phyloP scores from a whole-genome alignment of 2,888 invertebrate genomes.

The Apodemia mormo region DNA sequence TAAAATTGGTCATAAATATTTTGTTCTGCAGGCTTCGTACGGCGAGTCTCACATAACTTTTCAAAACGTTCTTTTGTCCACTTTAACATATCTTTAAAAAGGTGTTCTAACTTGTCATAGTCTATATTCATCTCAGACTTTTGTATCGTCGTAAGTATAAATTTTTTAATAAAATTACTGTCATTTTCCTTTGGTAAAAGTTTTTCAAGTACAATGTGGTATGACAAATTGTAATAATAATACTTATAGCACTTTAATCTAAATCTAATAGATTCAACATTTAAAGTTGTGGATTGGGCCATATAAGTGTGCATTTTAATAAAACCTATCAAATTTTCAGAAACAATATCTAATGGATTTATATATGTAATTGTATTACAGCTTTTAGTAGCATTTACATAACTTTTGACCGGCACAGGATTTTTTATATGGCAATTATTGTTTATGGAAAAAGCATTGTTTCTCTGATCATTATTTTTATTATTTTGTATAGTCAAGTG shows the following conservation, averaged over 20 bases:
- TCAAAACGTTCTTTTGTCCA: neutral
- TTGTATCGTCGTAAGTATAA: neutral
- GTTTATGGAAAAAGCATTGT: neutral
- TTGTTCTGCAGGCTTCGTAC: neutral
- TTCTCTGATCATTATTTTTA: neutral
- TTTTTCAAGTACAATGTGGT: neutral
- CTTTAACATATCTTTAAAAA: neutral
- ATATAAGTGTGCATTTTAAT: neutral
- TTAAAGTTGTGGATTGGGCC: neutral
- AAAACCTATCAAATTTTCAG: neutral
- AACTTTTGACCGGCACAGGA: neutral
- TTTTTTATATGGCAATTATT: neutral
- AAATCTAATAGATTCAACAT: neutral
- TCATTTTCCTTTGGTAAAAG: neutral
- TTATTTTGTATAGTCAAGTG: neutral
- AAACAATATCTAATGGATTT: constrained; percentile 6
- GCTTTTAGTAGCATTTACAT: neutral
- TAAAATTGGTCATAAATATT: neutral
- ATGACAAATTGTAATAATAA: constrained; percentile 1
- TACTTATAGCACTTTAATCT: constrained; percentile 8
- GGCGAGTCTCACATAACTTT: neutral
- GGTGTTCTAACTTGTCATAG: neutral
- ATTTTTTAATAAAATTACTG: neutral
- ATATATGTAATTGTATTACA: neutral
- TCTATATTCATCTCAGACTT: constrained; percentile 1